Conservation (phyloP, 2,797 vertebrate species). For the Sarcoramphus papa region DNA sequence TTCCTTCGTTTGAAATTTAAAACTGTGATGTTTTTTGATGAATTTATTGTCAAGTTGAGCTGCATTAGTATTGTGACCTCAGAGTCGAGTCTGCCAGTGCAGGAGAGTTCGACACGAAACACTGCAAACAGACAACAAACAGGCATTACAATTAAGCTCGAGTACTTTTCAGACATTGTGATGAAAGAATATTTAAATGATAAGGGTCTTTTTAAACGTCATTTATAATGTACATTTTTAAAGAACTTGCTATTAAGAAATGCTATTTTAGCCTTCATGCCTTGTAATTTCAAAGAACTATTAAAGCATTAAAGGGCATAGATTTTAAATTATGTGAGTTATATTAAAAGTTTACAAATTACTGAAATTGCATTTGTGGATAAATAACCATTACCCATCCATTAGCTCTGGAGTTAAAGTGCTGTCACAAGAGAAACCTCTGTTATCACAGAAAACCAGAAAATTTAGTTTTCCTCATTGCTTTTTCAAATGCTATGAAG, state of each 20-base stretch:
- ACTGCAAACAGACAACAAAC: constrained; percentile 73
- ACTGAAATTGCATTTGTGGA: background rate
- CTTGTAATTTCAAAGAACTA: background rate
- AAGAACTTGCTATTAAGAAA: background rate
- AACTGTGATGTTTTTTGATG: constrained; percentile 95
- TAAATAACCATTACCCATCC: background rate
- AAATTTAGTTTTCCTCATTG: background rate
- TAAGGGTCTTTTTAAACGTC: rapidly evolving
- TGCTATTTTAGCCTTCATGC: background rate
- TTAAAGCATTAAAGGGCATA: background rate
- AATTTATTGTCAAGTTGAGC: constrained; percentile 90
- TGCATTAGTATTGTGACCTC: constrained; percentile 92
- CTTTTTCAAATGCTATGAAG: background rate
- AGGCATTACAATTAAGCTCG: background rate
- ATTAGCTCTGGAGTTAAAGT: background rate
- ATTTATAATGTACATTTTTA: background rate
- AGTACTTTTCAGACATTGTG: background rate
- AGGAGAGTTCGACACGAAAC: constrained; percentile 92
- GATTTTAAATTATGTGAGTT: background rate
- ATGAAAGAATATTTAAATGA: background rate
- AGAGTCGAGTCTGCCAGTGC: constrained; percentile 90
- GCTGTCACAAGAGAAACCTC: background rate
- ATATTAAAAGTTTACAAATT: background rate
- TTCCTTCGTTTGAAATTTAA: constrained; percentile 99
- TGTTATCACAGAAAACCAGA: background rate